Evolutionary conservation across 1,140 invertebrate genomes (phyloP), one percentile per base, ranked within the genome.

Genomic region (Dinoponera quadriceps): DNA sequence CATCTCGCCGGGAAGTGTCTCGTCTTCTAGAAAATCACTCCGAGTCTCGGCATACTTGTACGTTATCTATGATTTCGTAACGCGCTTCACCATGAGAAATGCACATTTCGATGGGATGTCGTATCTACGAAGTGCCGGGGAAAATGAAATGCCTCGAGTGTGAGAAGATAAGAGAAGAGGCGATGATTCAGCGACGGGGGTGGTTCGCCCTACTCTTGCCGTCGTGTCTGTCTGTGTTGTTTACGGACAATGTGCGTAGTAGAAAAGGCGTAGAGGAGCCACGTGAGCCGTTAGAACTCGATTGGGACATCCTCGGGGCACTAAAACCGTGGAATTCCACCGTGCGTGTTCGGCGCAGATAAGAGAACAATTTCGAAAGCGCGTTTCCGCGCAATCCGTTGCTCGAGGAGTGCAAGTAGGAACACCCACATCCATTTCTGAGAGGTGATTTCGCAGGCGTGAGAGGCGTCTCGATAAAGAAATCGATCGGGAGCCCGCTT

Each of bases 91-190:
- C 85, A 85, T 83, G 81, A 83, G 80, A 78, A 68, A 86, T 69
- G 62, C 51, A 33, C 33, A 62, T 22, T 49, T 82, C 27, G 14
- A 22, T 38, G 55, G 62, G 49, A 62, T 75, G 51, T 55, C 74
- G 51, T 87, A 84, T 87, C 85, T 84, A 25, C 29, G 68, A 83
- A 86, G 68, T 71, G 71, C 55, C 49, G 9, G 85, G 85, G 59
- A 81, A 80, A 38, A 54, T 80, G 69, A 68, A 84, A 84, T 87
- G 68, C 55, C 20, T 82, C 55, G 60, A 25, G 66, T 83, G 81
- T 59, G 86, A 25, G 62, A 65, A 87, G 85, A 87, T 87, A 80
- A 87, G 85, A 83, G 72, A 73, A 87, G 81, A 78, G 55, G 65
- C 62, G 62, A 74, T 78, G 60, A 49, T 29, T 60, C 49, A 54